Evolutionary conservation across 2,888 invertebrate species (phyloP).

Genomic region (Torymus tubicola): DNA sequence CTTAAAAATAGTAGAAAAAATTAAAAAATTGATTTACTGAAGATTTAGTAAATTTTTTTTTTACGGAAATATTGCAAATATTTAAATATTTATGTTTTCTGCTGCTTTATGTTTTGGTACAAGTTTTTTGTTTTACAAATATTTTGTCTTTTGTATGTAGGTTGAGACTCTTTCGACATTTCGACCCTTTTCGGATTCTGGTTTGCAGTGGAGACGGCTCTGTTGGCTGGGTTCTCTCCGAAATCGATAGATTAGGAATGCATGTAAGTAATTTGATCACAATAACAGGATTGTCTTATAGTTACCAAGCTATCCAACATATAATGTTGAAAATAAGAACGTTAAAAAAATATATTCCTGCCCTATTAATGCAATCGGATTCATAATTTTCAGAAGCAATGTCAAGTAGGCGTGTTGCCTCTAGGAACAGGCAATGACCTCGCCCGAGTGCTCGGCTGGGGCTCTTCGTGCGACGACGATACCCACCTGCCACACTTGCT

Average conservation of each 20-base stretch:
- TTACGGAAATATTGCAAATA: slow-evolving; percentile 21
- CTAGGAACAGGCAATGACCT: slow-evolving; percentile 98
- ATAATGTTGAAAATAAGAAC: no score
- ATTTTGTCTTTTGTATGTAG: slow-evolving; percentile 73
- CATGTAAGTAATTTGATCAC: slow-evolving; percentile 83
- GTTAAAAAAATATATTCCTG: no score
- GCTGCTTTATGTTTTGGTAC: no score
- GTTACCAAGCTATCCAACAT: no score
- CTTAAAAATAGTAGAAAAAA: no score
- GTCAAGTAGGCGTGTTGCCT: slow-evolving; percentile 96
- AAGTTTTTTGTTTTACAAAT: slow-evolving; percentile 10
- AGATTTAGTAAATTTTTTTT: background rate
- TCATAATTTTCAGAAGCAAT: slow-evolving; percentile 83
- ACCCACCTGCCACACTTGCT: slow-evolving; percentile 93
- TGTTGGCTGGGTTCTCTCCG: slow-evolving; percentile 97
- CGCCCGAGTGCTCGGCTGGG: slow-evolving; percentile 97
- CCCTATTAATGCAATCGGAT: background rate
- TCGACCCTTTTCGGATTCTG: slow-evolving; percentile 96
- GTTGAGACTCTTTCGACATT: slow-evolving; percentile 93
- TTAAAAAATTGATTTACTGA: no score
- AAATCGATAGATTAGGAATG: slow-evolving; percentile 96
- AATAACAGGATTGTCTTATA: no score
- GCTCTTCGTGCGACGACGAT: slow-evolving; percentile 96
- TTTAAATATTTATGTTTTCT: background rate
- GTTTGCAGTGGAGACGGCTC: slow-evolving; percentile 99